Evolutionary conservation across 2,888 invertebrate genomes (phyloP), one percentile per base, ranked within the genome.

Genomic region (Drosophila pegasa): DNA sequence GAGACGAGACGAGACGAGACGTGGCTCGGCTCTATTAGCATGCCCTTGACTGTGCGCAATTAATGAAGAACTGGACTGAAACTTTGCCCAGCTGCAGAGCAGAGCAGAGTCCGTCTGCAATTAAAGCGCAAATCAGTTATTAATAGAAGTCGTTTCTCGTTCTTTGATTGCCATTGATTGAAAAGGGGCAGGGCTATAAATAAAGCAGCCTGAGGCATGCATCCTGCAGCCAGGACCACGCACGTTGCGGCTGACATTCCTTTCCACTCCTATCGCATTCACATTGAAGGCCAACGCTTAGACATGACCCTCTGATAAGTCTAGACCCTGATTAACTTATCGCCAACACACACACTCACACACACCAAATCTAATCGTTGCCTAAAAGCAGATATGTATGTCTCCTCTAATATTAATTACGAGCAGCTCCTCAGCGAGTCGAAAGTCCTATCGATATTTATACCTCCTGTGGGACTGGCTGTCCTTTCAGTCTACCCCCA

Each of bases 21-120:
- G 52, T n/a, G n/a, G n/a, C n/a, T 68, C 66, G 80, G 82, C 71
- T 87, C 80, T 80, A 84, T 85, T 80, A 84, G 81, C 87, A 84
- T 87, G 70, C 71, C 73, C 45, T 45, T 45, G 45, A 45, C 27
- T 45, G 29, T 45, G 27, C 29, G 45, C 45, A 29, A 45, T 45
- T 45, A 29, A 29, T 29, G 27, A 12, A 45, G 45, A 45, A 29
- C 45, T 45, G 29, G 27, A 45, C 45, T 12, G 45, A 16, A 16
- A n/a, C n/a, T n/a, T n/a, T 14, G 41, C 18, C 5, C 18, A 38
- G 38, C 10, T 10, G 40, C 14, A 6, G 20, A 40, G 41, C 18
- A 1, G 31, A 8, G 0, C 72, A 72, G 75, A 75, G 78, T 67
- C 68, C 67, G 66, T 63, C 69, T 67, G 78, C 77, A 86, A 86